Base-by-base conservation (phyloP, 2,797 vertebrate genomes). In the Gastrophryne carolinensis region DNA sequence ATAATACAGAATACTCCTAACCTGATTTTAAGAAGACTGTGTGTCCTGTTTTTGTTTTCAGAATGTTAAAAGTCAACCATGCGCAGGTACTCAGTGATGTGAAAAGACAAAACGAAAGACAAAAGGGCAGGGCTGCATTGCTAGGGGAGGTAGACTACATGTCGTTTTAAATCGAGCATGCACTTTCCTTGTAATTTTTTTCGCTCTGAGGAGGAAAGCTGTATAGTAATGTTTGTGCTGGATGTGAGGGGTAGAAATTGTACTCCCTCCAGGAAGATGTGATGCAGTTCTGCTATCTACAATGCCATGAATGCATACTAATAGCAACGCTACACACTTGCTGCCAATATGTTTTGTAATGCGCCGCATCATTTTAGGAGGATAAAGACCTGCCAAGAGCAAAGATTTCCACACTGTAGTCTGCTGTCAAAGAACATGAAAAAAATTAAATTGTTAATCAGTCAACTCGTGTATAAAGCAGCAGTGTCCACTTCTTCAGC, bases 201-300 rank as follows among this genome's bases (percentile, higher is more conserved):
- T 50, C 50, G 49, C 60, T 64, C 49, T 13, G 11, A 56, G 15
- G 21, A 62, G 68, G 64, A 64, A 50, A 71, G 67, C 58, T 77
- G 60, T 71, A 62, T 77, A 77, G 74, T 77, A 77, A 77, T 63
- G 74, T 77, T 58, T 77, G 74, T 19, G 39, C 49, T n/a, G 26
- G 27, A 47, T 53, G 66, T 56, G 74, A 66, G 66, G 66, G 58
- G 32, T 37, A 58, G 71, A 63, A 61, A 24, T 54, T 50, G 4
- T 63, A 27, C 57, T 75, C 21, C 27, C 44, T 21, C 4, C 17
- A 24, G 27, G 35, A 58, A 29, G 62, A 69, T 62, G 57, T 30
- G 35, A 34, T 52, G n/a, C 54, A 53, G 61, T 61, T 68, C 65
- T 69, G 34, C 4, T 32, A 21, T 44, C 24, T 29, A 39, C 24